A percentile compares a stretch with the other conserved stretches of the same genome.
Evolutionary conservation across 1,140 invertebrate species (phyloP).

Genomic region (Diuraphis noxia): DNA sequence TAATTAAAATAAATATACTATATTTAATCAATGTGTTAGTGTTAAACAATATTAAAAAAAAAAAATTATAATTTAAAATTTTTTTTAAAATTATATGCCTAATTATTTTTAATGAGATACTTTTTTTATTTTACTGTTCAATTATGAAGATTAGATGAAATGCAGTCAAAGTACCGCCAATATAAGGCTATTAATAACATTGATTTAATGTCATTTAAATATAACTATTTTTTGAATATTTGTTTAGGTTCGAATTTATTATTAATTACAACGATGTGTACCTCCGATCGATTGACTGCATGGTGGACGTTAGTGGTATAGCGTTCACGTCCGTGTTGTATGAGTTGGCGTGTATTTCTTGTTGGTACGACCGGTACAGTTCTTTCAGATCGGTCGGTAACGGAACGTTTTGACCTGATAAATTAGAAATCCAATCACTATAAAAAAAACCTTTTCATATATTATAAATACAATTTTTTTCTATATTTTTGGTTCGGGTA

Average conservation of each 20-base stretch:
- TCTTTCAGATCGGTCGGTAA: conserved; percentile 80
- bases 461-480: too few species aligned
- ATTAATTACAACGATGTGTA: conserved; percentile 31
- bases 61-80: too few species aligned
- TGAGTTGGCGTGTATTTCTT: conserved; percentile 77
- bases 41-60: too few species aligned
- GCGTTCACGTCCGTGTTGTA: conserved; percentile 63
- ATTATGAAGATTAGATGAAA: background rate
- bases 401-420: conserved; percentile 69
- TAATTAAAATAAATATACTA: too few species aligned
- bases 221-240: background rate
- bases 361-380: conserved; percentile 82
- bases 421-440: background rate
- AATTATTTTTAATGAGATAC: too few species aligned
- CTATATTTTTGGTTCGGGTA: too few species aligned
- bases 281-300: conserved; percentile 60
- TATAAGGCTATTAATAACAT: background rate
- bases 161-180: background rate
- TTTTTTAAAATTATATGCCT: too few species aligned
- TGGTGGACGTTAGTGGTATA: conserved; percentile 59
- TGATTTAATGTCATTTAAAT: too few species aligned
- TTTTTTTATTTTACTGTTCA: too few species aligned
- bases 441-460: background rate
- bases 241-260: background rate
- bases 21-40: too few species aligned